Evolutionary conservation across 2,113 vertebrate genomes (phyloP), one percentile per base, ranked within the genome.

Genomic region (Istiophorus platypterus): DNA sequence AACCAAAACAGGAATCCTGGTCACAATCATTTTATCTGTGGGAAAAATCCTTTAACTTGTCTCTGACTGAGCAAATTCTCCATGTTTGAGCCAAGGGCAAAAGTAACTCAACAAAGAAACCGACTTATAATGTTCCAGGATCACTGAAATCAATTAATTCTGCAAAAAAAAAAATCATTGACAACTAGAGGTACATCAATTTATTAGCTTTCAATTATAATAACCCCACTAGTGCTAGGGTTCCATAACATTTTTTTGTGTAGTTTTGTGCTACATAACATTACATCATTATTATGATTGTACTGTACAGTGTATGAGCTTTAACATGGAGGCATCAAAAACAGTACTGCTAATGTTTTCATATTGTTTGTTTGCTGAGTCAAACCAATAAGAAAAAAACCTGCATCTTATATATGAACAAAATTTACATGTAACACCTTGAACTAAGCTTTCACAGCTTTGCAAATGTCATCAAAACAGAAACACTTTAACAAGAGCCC

Each of bases 391-490:
- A 62, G 3, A 31, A 31, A 2, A 31, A 7, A 22, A n/a, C n/a
- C n/a, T n/a, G n/a, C 29, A 13, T 1, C 18, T 24, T 24, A 24
- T 26, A 24, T 12, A 24, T 15, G 2, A 61, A 9, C 17, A 34
- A 37, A 14, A n/a, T 54, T 52, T 52, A 52, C 20, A n/a, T 8
- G 1, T 52, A 6, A 49, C 9, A 61, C 42, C 22, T 66, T 72
- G 2, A 27, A 27, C 34, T 27, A 6, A 49, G 45, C n/a, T n/a
- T n/a, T n/a, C n/a, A 42, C 39, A 76, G 58, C 51, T 84, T 49
- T 22, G 6, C 4, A 57, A 62, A 10, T 56, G n/a, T 72, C 54
- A 77, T 72, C 56, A 31, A 51, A 67, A 62, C 20, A 31, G 17
- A 18, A 7, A 42, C 14, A 22, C 29, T 68, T 66, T 51, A n/a